Conservation (phyloP, 2,113 vertebrate species). For the Bujurquina vittata region DNA sequence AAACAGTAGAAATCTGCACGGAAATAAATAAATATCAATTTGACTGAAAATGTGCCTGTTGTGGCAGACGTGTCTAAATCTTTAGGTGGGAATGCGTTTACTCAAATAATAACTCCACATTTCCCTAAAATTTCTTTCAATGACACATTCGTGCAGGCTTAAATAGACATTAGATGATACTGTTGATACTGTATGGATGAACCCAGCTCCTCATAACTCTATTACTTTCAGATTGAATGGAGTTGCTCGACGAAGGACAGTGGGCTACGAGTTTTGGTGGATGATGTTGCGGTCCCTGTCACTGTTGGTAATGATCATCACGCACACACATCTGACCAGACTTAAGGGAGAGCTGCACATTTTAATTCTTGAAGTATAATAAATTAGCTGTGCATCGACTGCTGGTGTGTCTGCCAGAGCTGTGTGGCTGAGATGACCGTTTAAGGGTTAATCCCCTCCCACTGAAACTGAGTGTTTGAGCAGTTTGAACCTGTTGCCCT, state of each 20-base stretch:
- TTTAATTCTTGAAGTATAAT: neutral
- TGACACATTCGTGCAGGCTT: neutral
- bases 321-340: neutral
- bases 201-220: neutral
- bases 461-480: neutral
- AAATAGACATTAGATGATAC: neutral
- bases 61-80: too few species aligned
- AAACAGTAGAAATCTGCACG: neutral
- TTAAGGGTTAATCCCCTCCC: neutral
- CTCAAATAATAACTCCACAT: neutral
- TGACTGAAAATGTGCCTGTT: too few species aligned
- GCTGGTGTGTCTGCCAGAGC: neutral
- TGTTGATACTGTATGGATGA: neutral
- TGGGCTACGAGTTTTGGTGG: slow-evolving; percentile 77
- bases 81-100: neutral
- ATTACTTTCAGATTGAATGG: slow-evolving; percentile 81
- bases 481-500: neutral
- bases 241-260: slow-evolving; percentile 62
- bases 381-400: neutral
- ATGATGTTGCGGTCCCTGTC: slow-evolving; percentile 73
- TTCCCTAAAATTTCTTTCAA: rapidly evolving
- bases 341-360: neutral
- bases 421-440: neutral
- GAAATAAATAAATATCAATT: neutral
- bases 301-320: slow-evolving; percentile 66